Evolutionary conservation across 2,113 vertebrate genomes (phyloP), one percentile per base, ranked within the genome.

Genomic region (Struthio camelus): DNA sequence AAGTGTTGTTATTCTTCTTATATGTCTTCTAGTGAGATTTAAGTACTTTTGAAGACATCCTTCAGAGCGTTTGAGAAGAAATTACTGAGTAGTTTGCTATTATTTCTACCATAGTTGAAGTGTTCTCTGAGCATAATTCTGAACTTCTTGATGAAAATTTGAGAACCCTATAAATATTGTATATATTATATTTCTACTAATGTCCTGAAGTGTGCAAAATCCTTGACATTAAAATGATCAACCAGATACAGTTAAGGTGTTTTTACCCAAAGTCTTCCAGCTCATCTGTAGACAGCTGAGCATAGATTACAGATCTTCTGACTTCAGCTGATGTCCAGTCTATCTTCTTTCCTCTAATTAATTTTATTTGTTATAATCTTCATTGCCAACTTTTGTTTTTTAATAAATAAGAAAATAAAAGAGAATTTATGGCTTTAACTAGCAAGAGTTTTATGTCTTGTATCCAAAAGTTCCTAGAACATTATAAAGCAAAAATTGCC

Each of bases 71-170:
- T 89, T 90, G 36, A 75, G 18, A 70, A 67, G 30, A 93, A 84
- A 84, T 89, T 79, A 51, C 38, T 85, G 6, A 76, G 56, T 89
- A 80, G 36, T 91, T 79, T 86, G 36, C 23, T 66, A 40, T 84
- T 69, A 42, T 36, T 93, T 96, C 89, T 64, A 91, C 30, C 14
- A 95, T 20, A 93, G 18, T 7, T 90, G 30, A 84, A 96, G 73
- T 94, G 34, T 40, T 51, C 67, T 30, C 64, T 85, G 48, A 75
- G 70, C 79, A n/a, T 86, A 95, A 89, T 80, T 92, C 36, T 94
- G 54, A 94, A 38, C 46, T 80, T 71, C 78, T 90, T 92, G 53
- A 32, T 38, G 48, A 94, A 88, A 93, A 75, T 71, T 91, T 96
- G 22, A 9, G 3, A 72, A 14, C 30, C 76, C 24, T 91, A 67